Conservation (phyloP, 1,140 invertebrate species). For the Danaus melanippus region DNA sequence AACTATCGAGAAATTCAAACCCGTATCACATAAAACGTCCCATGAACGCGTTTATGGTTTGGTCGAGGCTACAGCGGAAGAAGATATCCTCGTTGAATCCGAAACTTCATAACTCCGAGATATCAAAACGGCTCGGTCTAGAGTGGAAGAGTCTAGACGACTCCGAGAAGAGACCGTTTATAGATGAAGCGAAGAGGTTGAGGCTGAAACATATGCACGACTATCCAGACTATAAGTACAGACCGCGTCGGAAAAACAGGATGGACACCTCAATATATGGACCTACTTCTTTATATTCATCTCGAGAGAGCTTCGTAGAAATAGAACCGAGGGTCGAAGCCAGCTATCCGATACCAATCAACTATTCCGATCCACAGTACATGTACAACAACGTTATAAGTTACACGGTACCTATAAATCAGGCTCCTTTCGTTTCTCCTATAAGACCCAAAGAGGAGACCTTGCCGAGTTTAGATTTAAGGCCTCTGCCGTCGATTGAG, state of each 20-base stretch:
- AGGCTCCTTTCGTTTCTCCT: constrained; percentile 48
- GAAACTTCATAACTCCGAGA: constrained; percentile 85
- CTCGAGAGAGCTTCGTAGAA: constrained; percentile 46
- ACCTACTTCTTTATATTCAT: constrained; percentile 37
- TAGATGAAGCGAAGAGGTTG: constrained; percentile 85
- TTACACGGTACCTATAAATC: constrained; percentile 56
- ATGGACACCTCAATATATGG: constrained; percentile 38
- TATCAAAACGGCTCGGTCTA: constrained; percentile 79
- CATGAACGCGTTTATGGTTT: constrained; percentile 83
- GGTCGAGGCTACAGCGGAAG: constrained; percentile 78
- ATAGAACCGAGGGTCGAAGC: constrained; percentile 43
- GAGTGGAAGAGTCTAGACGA: constrained; percentile 82
- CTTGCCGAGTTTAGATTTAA: constrained; percentile 43
- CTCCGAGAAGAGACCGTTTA: constrained; percentile 82
- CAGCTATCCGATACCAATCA: constrained; percentile 45
- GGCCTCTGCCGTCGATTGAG: constrained; percentile 61
- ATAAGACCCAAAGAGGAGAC: constrained; percentile 51
- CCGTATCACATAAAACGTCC: constrained; percentile 76
- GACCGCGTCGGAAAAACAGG: constrained; percentile 79
- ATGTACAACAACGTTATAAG: constrained; percentile 63
- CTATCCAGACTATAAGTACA: constrained; percentile 82
- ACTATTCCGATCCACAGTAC: constrained; percentile 48
- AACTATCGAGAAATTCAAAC: constrained; percentile 48
- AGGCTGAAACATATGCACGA: constrained; percentile 83
- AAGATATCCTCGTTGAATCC: constrained; percentile 88